phyloP scores from a whole-genome alignment of 2,797 vertebrate species.

The Limosa lapponica region DNA sequence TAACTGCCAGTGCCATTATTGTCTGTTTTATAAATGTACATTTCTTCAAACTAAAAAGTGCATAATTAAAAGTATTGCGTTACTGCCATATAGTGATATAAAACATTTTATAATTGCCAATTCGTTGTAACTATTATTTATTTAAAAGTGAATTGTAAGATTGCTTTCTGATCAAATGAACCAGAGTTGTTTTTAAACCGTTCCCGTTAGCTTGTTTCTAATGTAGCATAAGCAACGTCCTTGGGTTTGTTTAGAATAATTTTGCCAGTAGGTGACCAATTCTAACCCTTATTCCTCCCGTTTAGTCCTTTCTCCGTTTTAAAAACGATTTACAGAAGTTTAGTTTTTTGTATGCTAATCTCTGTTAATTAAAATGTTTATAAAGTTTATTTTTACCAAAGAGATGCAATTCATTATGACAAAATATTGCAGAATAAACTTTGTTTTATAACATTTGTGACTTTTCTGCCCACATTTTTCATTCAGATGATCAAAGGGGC shows the following conservation, averaged over 20 bases:
- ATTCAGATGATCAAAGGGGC: constrained; percentile 61
- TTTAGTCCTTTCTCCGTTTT: constrained; percentile 75
- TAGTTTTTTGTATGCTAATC: constrained; percentile 99
- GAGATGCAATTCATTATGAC: constrained; percentile 99
- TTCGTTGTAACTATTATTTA: constrained; percentile 85
- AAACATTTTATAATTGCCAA: constrained; percentile 84
- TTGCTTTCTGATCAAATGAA: constrained; percentile 78
- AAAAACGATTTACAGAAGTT: constrained; percentile 87
- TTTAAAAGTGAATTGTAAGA: constrained; percentile 81
- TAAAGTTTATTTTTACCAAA: constrained; percentile 99
- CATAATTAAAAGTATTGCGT: constrained; percentile 83
- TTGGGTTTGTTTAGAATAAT: constrained; percentile 75
- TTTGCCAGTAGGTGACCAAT: constrained; percentile 77
- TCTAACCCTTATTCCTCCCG: constrained; percentile 68
- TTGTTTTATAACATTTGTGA: constrained; percentile 89
- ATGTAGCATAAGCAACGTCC: constrained; percentile 74
- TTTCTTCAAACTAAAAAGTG: constrained; percentile 80
- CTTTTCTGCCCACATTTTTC: constrained; percentile 65
- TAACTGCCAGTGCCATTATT: constrained; percentile 85
- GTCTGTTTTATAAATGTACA: constrained; percentile 77
- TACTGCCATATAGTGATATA: constrained; percentile 81
- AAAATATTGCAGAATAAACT: constrained; percentile 99
- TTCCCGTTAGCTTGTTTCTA: constrained; percentile 71
- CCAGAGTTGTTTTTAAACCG: constrained; percentile 68
- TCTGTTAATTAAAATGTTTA: constrained; percentile 99